Evolutionary conservation across 2,113 vertebrate genomes (phyloP).

Genomic region (Lipophrys pholis): DNA sequence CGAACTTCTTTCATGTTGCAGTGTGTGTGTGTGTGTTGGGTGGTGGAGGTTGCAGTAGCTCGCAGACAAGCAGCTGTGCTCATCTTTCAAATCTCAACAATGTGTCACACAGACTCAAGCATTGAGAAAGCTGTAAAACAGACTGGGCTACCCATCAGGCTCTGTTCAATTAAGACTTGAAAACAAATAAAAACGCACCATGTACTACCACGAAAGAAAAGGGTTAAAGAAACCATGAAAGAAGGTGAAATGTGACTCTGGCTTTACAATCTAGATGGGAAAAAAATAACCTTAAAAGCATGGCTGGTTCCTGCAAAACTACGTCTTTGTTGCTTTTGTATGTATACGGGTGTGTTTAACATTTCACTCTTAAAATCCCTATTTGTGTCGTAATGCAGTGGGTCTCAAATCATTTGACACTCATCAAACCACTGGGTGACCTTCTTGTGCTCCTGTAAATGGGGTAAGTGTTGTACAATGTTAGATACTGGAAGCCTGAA

Average conservation of each 20-base stretch:
- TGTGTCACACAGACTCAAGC: too few species aligned
- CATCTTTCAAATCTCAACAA: too few species aligned
- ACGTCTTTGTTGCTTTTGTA: neutral
- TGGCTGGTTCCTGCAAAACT: neutral
- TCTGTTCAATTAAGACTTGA: neutral
- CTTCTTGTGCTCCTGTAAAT: neutral
- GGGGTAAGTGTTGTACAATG: neutral
- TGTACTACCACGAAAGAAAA: neutral
- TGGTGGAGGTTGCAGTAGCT: neutral
- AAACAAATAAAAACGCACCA: neutral
- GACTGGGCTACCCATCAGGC: neutral
- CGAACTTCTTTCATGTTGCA: too few species aligned
- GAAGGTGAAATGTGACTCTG: neutral
- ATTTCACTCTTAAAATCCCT: slow-evolving; percentile 4
- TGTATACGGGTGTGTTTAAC: neutral
- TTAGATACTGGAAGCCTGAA: slow-evolving; percentile 11
- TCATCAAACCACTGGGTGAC: slow-evolving; percentile 3
- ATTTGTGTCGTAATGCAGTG: neutral
- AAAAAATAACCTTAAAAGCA: neutral
- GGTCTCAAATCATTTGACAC: neutral
- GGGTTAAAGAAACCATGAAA: neutral
- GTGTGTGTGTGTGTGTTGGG: too few species aligned
- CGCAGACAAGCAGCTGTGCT: neutral
- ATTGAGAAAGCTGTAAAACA: neutral
- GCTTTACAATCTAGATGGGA: too few species aligned